Conservation (phyloP, 2,113 vertebrate species). For the Amblyopsis rosae region DNA sequence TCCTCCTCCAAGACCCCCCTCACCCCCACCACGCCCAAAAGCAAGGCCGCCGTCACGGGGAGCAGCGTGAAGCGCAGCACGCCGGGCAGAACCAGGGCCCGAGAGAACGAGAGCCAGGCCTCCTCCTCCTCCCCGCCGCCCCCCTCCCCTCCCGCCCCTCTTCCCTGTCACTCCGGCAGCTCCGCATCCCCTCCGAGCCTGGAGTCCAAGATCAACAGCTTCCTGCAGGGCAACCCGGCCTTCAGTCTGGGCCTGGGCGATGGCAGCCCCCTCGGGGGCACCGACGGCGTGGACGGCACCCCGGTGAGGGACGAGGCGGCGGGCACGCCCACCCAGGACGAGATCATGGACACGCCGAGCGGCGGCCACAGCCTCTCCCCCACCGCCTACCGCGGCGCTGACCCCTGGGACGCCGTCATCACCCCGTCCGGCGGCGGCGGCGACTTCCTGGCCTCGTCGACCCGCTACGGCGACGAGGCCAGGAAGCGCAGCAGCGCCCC, state of each 20-base stretch:
- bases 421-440: conserved; percentile 57
- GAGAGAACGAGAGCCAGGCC: conserved; percentile 58
- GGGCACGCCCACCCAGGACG: conserved; percentile 94
- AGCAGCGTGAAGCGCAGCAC: conserved; percentile 63
- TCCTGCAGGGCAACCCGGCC: conserved; percentile 94
- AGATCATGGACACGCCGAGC: conserved; percentile 95
- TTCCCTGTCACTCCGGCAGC: conserved; percentile 28
- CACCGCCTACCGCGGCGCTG: conserved; percentile 72
- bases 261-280: conserved; percentile 64
- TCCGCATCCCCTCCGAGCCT: conserved; percentile 85
- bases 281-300: conserved; percentile 88
- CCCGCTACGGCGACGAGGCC: conserved; percentile 50
- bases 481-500: conserved; percentile 41
- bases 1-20: conserved; percentile 72
- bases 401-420: conserved; percentile 76
- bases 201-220: conserved; percentile 98
- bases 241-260: conserved; percentile 84
- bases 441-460: conserved; percentile 56
- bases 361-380: conserved; percentile 72
- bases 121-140: conserved; percentile 15
- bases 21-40: conserved; percentile 80
- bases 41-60: conserved; percentile 72
- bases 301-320: conserved; percentile 93
- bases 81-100: conserved; percentile 54
- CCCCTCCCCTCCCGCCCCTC: conserved; percentile 72